Conservation (phyloP, 2,797 vertebrate species). For the Sibirionetta formosa region DNA sequence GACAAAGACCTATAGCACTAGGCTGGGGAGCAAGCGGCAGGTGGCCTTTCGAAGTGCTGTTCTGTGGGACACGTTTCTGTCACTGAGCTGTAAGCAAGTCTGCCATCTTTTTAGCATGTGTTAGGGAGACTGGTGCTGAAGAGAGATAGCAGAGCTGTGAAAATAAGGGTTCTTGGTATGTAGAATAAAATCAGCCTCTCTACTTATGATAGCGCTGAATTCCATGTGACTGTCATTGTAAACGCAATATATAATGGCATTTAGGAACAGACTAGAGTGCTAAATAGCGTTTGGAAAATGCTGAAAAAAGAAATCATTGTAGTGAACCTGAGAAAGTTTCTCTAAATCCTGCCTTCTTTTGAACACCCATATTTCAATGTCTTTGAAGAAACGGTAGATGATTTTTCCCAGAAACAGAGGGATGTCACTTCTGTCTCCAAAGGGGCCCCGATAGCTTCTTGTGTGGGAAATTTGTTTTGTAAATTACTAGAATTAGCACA, state of each 20-base stretch:
- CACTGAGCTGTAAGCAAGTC: not conserved
- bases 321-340: not conserved
- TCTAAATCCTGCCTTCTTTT: not conserved
- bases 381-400: not conserved
- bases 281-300: not conserved
- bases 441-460: slow-evolving; percentile 22
- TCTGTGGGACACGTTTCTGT: not conserved
- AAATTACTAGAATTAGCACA: slow-evolving; percentile 29
- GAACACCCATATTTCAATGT: not conserved
- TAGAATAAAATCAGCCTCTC: not conserved
- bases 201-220: not conserved
- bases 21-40: not conserved
- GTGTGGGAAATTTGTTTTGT: slow-evolving; percentile 58
- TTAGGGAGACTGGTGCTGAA: not conserved
- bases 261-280: not conserved
- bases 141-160: not conserved
- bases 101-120: not conserved
- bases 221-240: not conserved
- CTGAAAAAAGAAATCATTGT: not conserved
- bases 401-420: slow-evolving; percentile 15
- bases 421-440: slow-evolving; percentile 8
- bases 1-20: not conserved
- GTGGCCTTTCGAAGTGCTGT: not conserved
- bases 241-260: not conserved
- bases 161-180: not conserved